Evolutionary conservation across 92 coral and sea anemone genomes (phyloP), one percentile per base, ranked within the genome.

Genomic region (Umimayanthus chanpuru): DNA sequence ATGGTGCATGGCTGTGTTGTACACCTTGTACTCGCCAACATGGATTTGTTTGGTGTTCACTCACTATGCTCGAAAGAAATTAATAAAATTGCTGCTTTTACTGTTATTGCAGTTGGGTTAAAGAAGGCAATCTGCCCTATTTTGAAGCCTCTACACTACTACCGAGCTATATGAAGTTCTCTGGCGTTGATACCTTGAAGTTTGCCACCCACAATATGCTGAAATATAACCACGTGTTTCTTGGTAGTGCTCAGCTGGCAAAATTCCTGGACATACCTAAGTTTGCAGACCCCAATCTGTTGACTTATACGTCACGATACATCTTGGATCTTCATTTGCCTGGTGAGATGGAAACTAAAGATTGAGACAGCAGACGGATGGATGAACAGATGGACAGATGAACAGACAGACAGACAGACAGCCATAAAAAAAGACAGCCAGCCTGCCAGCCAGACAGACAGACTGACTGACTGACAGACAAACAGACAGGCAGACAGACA

Each of bases 131-230:
- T 71, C 73, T 97, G 16, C 99, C 98, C 0, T 97, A 83, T 73
- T 90, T 89, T 73, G 88, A 93, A 58, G 97, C 89, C 20, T 50
- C 94, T 0, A 88, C 89, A 18, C 85, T 91, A 39, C 94, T 97
- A 36, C 99, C 99, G n/a, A 89, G 90, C 47, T 80, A 94, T 92
- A 97, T 97, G 99, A 97, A 97, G 89, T 91, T 97, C 78, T 79
- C 93, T 18, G 10, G 75, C 11, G 30, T 73, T 2, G 99, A 97
- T 74, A 80, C 85, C 3, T 0, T 0, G 5, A 56, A 41, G 55
- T 66, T 94, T 32, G 20, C 77, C 56, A 47, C 72, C 23, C 11
- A 16, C 0, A 26, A 20, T 9, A 39, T 91, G 67, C 93, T 93
- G 4, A 47, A 40, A n/a, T 73, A 82, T 44, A 3, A 67, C 76